Evolutionary conservation across 2,888 invertebrate genomes (phyloP), one percentile per base, ranked within the genome.

Genomic region (Platycheirus albimanus): DNA sequence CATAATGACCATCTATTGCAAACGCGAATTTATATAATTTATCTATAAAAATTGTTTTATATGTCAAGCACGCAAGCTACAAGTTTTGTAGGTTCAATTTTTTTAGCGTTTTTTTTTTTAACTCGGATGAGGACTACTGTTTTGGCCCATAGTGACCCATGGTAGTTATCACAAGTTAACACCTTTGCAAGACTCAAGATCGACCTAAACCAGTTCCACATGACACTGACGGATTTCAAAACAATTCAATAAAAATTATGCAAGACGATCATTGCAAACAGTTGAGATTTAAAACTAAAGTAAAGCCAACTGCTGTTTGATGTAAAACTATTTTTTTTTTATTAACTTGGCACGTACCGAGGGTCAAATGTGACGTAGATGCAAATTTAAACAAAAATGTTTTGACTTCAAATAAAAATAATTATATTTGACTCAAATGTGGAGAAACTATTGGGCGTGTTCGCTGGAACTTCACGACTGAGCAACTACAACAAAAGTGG

Each of bases 401-500:
- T 33, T 33, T 19, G 41, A 76, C 64, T 70, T 76, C 36, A 52
- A 61, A 38, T 51, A 20, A n/a, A n/a, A 45, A 43, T 24, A 10
- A n/a, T 19, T n/a, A 20, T 56, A 33, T 63, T 49, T 33, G 36
- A 64, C 64, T 64, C 33, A 13, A 36, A 47, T 28, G 49, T 8
- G 33, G 36, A 33, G 7, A 8, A 49, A 19, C 41, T 13, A 49
- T 49, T 64, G 41, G 41, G 10, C 20, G 47, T 33, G 74, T 47
- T 33, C 36, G 51, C 36, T 47, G 36, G 19, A 43, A 33, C 15
- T 66, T 64, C 58, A 71, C 78, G 72, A 54, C 38, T 58, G 64
- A 66, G 63, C 49, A 64, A 63, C 49, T 72, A 43, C 36, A 69
- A 30, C 51, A 63, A 78, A 56, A 83, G 71, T 83, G 78, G 51